These are phyloP conservation scores for Herpailurus yagouaroundi DNA, from an alignment of 2,113 vertebrate species.

Conservation along the genomic window DNA sequence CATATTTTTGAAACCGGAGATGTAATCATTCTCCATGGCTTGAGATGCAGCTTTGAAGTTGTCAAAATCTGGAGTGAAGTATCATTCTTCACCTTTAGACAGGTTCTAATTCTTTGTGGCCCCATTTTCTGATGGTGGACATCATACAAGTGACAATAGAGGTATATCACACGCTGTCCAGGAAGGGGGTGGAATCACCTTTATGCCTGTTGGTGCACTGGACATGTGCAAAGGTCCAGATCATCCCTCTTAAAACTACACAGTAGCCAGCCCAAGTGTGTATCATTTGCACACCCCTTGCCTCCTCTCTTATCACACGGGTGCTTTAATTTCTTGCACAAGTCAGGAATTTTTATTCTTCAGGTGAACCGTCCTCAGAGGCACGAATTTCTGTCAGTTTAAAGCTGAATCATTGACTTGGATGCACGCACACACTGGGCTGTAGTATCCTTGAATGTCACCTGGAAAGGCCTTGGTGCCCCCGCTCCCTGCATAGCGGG, in stretches of 20 bases:
- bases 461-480: neutral
- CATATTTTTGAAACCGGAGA: neutral
- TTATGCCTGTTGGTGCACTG: no score
- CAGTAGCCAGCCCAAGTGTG: rapidly evolving
- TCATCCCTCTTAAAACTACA: neutral
- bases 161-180: neutral
- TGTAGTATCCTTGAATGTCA: neutral
- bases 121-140: neutral
- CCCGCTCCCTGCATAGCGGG: neutral
- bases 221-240: rapidly evolving
- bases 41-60: neutral
- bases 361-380: neutral
- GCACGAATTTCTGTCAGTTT: neutral
- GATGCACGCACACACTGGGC: neutral
- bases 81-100: neutral
- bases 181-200: neutral
- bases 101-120: neutral
- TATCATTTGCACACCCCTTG: neutral
- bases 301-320: neutral
- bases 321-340: neutral
- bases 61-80: neutral
- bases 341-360: neutral
- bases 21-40: neutral
- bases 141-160: neutral
- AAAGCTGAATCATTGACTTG: neutral